phyloP scores from a whole-genome alignment of 1,140 invertebrate genomes.

The Phymorhynchus buccinoides region DNA sequence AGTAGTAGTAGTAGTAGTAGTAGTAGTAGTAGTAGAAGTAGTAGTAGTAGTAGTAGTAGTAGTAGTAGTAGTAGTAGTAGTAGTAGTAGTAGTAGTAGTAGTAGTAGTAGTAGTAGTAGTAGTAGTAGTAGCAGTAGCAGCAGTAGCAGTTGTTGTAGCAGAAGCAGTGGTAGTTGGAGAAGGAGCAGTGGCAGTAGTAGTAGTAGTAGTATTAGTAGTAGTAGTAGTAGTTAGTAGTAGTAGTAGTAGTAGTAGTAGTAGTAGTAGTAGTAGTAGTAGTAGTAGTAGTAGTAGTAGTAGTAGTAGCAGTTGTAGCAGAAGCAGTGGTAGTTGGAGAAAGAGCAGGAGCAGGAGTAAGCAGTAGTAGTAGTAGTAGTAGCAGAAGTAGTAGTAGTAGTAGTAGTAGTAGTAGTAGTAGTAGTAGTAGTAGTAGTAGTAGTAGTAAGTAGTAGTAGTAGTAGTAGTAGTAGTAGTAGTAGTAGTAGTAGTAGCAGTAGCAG shows the following conservation, averaged over 20 bases:
- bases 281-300: conserved; percentile 15
- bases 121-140: conserved; percentile 9
- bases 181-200: too few species aligned
- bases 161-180: too few species aligned
- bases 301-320: too few species aligned
- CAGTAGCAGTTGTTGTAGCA: too few species aligned
- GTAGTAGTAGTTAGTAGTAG: too few species aligned
- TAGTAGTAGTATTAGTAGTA: too few species aligned
- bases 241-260: too few species aligned
- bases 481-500: conserved; percentile 9
- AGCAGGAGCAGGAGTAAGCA: too few species aligned
- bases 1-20: conserved; percentile 11
- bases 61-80: conserved; percentile 16
- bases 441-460: too few species aligned
- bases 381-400: too few species aligned
- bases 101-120: conserved; percentile 9
- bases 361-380: too few species aligned
- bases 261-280: conserved; percentile 12
- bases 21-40: not conserved
- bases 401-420: conserved; percentile 17
- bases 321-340: too few species aligned
- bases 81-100: conserved; percentile 17
- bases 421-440: conserved; percentile 16
- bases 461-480: conserved; percentile 12
- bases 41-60: conserved; percentile 16